A percentile compares a stretch with the other conserved stretches of the same genome.
Evolutionary conservation across 2,888 invertebrate species (phyloP).

Genomic region (Allolobophora icterica): DNA sequence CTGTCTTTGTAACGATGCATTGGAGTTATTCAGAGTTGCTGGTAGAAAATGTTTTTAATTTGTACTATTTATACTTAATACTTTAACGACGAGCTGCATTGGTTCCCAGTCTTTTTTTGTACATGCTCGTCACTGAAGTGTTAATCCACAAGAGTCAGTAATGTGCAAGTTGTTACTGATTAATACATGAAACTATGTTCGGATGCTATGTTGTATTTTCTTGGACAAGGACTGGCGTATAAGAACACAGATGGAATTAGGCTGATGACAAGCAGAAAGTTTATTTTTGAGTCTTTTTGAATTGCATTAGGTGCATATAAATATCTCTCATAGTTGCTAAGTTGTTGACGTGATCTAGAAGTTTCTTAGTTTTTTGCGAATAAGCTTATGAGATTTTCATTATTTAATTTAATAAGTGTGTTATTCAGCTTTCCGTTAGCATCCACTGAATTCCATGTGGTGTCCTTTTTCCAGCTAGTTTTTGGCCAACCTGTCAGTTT

Average conservation of each 20-base stretch:
- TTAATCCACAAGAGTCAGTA: no score
- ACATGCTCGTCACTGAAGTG: no score
- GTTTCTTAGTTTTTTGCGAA: not conserved
- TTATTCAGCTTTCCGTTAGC: not conserved
- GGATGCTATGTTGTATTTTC: not conserved
- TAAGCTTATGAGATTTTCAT: not conserved
- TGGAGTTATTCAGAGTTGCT: not conserved
- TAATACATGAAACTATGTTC: not conserved
- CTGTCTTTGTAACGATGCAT: not conserved
- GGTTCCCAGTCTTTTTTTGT: no score
- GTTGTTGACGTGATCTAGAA: not conserved
- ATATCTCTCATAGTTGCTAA: constrained; percentile 17
- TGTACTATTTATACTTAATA: no score
- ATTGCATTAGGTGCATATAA: not conserved
- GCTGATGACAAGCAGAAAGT: not conserved
- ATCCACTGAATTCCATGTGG: not conserved
- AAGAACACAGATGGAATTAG: not conserved
- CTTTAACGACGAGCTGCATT: no score
- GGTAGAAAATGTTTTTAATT: no score
- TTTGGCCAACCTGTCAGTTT: no score
- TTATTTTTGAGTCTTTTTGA: not conserved
- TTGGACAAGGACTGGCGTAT: not conserved
- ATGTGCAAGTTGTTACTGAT: not conserved
- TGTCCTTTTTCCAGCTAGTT: not conserved
- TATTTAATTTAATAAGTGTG: not conserved